These are phyloP conservation scores for Caenorhabditis panamensis DNA, from an alignment of 2,888 invertebrate genomes.

Conservation along the genomic window DNA sequence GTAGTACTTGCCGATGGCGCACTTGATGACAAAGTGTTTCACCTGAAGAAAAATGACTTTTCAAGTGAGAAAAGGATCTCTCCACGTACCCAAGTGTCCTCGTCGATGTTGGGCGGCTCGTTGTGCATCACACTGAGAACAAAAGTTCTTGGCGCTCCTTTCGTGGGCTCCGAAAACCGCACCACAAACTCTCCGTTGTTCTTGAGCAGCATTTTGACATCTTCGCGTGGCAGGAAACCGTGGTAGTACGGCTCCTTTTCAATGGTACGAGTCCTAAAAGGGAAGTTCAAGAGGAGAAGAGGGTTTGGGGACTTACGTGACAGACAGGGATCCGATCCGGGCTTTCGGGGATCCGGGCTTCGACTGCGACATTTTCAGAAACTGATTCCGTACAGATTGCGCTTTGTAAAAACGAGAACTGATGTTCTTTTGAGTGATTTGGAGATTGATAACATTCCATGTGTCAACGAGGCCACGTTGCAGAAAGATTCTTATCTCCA, in stretches of 20 bases:
- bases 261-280: no score
- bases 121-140: conserved; percentile 41
- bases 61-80: background rate
- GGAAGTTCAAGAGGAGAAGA: no score
- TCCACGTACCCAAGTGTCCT: conserved; percentile 33
- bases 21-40: conserved; percentile 69
- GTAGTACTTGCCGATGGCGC: conserved; percentile 37
- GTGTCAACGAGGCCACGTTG: no score
- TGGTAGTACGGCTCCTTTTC: conserved; percentile 41
- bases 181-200: conserved; percentile 39
- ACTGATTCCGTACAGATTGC: no score
- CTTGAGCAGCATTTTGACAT: conserved; percentile 35
- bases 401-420: no score
- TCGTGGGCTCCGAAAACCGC: conserved; percentile 31
- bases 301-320: no score
- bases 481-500: no score
- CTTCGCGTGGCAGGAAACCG: conserved; percentile 46
- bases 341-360: no score
- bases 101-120: conserved; percentile 10
- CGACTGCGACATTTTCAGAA: no score
- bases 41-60: conserved; percentile 18
- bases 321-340: no score
- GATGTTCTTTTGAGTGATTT: no score
- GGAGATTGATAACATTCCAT: no score
- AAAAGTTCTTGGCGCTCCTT: conserved; percentile 15